Percentiles rank a stretch among this genome's conserved stretches.
Conservation (phyloP, 2,888 invertebrate genomes). For the Temnothorax unifasciatus region DNA sequence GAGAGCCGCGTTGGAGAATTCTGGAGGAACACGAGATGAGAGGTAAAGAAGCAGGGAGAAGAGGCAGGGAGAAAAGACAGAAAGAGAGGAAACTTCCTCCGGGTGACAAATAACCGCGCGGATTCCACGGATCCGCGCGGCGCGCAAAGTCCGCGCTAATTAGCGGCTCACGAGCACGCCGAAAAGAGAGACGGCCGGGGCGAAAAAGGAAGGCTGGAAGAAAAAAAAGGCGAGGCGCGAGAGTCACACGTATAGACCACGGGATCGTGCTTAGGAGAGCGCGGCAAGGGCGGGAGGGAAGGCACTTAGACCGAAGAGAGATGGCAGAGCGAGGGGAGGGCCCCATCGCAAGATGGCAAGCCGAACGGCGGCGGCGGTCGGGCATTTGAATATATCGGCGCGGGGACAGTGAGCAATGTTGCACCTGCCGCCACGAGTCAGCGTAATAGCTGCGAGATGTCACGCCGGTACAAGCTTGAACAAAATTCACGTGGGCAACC, state of each 20-base stretch:
- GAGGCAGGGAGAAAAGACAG: slow-evolving; percentile 26
- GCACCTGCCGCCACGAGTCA: slow-evolving; percentile 84
- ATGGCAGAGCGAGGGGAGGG: slow-evolving; percentile 37
- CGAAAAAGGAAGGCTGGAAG: slow-evolving; percentile 50
- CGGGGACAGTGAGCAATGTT: slow-evolving; percentile 85
- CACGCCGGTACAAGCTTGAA: slow-evolving; percentile 78
- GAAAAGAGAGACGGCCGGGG: slow-evolving; percentile 70
- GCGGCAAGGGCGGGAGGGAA: slow-evolving; percentile 1
- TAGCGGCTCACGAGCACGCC: slow-evolving; percentile 81
- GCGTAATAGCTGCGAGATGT: slow-evolving; percentile 83
- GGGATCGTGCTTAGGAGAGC: neutral
- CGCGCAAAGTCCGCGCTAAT: slow-evolving; percentile 83
- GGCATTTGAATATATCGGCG: slow-evolving; percentile 82
- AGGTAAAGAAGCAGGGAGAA: neutral
- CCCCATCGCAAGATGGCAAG: slow-evolving; percentile 65
- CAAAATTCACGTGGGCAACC: slow-evolving; percentile 72
- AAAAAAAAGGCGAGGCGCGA: slow-evolving; percentile 60
- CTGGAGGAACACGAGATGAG: slow-evolving; percentile 33
- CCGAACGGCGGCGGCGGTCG: slow-evolving; percentile 62
- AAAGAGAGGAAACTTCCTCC: slow-evolving; percentile 66
- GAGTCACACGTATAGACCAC: slow-evolving; percentile 48
- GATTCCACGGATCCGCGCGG: slow-evolving; percentile 82
- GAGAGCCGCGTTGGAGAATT: slow-evolving; percentile 35
- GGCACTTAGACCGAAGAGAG: slow-evolving; percentile 55
- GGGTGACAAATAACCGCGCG: slow-evolving; percentile 82